Base-by-base conservation (phyloP, 2,888 invertebrate genomes). In the Tachystola acroxantha region DNA sequence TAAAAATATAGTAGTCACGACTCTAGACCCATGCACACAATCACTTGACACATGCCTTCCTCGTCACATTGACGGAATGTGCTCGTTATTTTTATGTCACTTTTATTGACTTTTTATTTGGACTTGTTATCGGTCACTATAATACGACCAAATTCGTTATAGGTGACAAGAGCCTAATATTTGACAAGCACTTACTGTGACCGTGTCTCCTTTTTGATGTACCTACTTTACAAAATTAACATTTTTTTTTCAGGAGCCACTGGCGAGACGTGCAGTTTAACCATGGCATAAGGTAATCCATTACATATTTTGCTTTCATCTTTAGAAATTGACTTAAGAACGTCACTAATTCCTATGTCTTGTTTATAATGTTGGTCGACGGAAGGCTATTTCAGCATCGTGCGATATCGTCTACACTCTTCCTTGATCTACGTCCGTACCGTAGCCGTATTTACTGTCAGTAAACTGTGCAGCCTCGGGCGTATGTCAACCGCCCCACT, bases 401-500 rank as follows among this genome's bases (percentile, higher is more conserved):
- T 6, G 20, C 25, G 14, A 25, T 26, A 19, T 34, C 11, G 7
- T 25, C 19, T 9, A 19, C 6, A 7, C 19, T 34, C 13, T 10
- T 14, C 11, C 16, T 9, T 20, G 27, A 34, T 34, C 27, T 34
- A 28, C 27, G 25, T n/a, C 20, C 11, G 9, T 16, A 11, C 25
- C 25, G 52, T 55, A 51, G 47, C 50, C 41, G 49, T 61, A 57
- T 69, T 68, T 64, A 55, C 66, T 48, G 54, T 51, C 46, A 52
- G 57, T 57, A 65, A 59, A 61, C 58, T 55, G 53, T 43, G 38
- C 48, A 30, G 71, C 74, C 64, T 54, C 59, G 67, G 69, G 75
- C 78, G 73, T 76, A 74, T 77, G 82, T 84, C 84, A 82, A 75
- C 74, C 76, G 70, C 71, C 71, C 64, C 64, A 57, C 58, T 67